Base-by-base conservation (phyloP, 2,113 vertebrate genomes). In the Apteryx mantelli region DNA sequence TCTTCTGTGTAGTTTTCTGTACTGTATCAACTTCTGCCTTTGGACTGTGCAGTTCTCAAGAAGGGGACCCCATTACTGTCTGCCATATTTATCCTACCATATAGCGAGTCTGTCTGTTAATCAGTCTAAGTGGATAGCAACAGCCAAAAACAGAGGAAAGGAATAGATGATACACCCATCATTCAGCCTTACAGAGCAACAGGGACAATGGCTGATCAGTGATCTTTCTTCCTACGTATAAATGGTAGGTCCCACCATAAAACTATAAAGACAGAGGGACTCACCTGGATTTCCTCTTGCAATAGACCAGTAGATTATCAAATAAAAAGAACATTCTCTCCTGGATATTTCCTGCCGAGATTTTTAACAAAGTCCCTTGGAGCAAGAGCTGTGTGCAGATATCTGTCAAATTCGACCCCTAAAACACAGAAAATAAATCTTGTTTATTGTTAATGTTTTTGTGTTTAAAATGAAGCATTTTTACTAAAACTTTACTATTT, bases 321-420 rank as follows among this genome's bases (percentile, higher is more conserved):
- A 99, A 99, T n/a, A 99, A 98, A 97, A 99, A 99, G 97, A 99
- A 99, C 95, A 99, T 98, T 22, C 99, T 98, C 89, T 99, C 99
- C 95, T 99, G 99, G 95, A 99, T 99, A 93, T 99, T 99, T 91
- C 99, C 99, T 1, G 99, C 99, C 3, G 99, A 99, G 97, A 99
- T 99, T 98, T 99, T 99, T 86, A 99, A 98, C 89, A 99, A 97
- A 91, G 99, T 99, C 55, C 99, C 99, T 83, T 99, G 99, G 20
- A 99, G 99, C 55, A 99, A 98, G 68, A 99, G 98, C 94, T 99
- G 99, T 22, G 99, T 99, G 94, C 99, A 99, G 97, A 99, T 99
- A 95, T 99, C 99, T 2, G 99, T 99, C 95, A 99, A 97, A 97
- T 99, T 99, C 81, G 99, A 99, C 48, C 99, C 99, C 99, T 99